Evolutionary conservation across 2,113 vertebrate genomes (phyloP).

Genomic region (Hemibagrus wyckioides): DNA sequence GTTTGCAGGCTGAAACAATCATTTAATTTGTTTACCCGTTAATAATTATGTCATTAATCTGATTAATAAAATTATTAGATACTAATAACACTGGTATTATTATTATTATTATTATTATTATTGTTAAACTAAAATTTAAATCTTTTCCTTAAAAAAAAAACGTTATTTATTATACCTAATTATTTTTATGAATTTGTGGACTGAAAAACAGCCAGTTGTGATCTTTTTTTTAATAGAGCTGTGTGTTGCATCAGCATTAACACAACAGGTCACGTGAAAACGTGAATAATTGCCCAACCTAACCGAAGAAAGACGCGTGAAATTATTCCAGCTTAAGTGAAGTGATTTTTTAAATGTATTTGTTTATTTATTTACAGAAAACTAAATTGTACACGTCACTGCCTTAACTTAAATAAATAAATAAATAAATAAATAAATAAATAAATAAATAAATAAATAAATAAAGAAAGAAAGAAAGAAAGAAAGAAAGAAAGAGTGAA

Average conservation of each 20-base stretch:
- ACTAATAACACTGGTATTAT: neutral
- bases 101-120: slow-evolving; percentile 10
- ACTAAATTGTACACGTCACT: neutral
- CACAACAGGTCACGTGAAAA: neutral
- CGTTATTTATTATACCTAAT: neutral
- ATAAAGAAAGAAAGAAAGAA: too few relatives aligned
- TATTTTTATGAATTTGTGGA: neutral
- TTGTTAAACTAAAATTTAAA: neutral
- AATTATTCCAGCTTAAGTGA: neutral
- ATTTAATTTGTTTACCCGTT: neutral
- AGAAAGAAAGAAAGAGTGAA: neutral
- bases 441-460: too few relatives aligned
- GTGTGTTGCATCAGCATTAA: neutral
- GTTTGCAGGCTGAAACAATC: neutral
- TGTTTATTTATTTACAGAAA: neutral
- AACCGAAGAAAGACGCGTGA: neutral
- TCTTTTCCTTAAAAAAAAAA: neutral
- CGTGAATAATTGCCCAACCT: neutral
- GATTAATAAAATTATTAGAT: neutral
- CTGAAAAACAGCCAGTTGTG: neutral
- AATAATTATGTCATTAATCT: too few relatives aligned
- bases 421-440: too few relatives aligned
- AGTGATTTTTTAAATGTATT: neutral
- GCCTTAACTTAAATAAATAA: too few relatives aligned
- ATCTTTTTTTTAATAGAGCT: neutral